phyloP scores from a whole-genome alignment of 2,113 vertebrate species.

The Peromyscus polionotus region DNA sequence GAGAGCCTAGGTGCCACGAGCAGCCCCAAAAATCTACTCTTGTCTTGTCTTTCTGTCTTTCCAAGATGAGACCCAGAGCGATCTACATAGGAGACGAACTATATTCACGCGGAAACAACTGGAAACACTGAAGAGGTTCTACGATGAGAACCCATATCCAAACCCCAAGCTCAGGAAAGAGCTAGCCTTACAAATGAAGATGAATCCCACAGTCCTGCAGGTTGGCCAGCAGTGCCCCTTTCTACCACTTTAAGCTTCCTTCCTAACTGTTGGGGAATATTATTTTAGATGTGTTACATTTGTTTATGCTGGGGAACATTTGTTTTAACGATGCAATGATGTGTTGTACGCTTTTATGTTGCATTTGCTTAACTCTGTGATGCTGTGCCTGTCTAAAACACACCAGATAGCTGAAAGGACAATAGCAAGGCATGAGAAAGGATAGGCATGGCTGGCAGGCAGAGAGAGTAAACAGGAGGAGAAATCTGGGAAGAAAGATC shows the following conservation, averaged over 20 bases:
- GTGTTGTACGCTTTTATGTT: background rate
- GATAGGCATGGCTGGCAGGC: too few species aligned
- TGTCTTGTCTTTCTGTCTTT: background rate
- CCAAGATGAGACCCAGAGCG: background rate
- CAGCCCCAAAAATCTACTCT: background rate
- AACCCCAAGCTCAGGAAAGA: background rate
- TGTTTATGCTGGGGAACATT: background rate
- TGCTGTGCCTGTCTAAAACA: background rate
- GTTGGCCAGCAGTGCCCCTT: background rate
- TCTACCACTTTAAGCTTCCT: background rate
- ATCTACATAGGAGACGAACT: background rate
- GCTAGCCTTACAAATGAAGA: background rate
- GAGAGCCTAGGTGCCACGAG: background rate
- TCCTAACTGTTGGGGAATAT: background rate
- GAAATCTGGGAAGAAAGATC: background rate
- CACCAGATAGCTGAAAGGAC: background rate
- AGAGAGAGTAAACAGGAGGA: background rate
- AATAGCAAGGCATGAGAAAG: background rate
- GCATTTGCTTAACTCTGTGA: background rate
- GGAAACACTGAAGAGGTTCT: background rate
- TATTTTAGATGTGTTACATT: background rate
- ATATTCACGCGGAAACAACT: conserved; percentile 9
- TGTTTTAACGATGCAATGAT: background rate
- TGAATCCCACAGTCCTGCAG: background rate
- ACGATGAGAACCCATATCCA: conserved; percentile 5